Conservation (phyloP, 2,888 invertebrate species). For the Rosalia funebris region DNA sequence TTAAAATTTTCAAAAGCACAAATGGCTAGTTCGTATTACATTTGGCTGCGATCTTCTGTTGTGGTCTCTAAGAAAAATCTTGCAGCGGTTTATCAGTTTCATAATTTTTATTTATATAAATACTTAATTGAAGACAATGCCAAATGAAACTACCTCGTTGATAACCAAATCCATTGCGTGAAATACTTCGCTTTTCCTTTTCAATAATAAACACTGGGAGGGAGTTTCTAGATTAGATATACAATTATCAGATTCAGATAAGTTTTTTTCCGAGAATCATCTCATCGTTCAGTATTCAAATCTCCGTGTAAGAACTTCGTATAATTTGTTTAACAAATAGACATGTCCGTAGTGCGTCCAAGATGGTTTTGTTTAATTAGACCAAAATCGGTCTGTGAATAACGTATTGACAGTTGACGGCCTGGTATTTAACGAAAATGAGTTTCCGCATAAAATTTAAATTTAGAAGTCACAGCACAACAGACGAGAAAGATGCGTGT, state of each 20-base stretch:
- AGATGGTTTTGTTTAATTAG: background rate
- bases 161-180: too few species aligned
- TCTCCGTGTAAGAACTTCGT: background rate
- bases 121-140: too few species aligned
- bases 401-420: background rate
- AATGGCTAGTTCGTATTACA: too few species aligned
- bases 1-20: too few species aligned
- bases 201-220: background rate
- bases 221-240: background rate
- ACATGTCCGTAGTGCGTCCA: background rate
- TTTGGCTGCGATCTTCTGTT: too few species aligned
- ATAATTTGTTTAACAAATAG: background rate
- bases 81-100: too few species aligned
- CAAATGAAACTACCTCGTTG: too few species aligned
- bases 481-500: background rate
- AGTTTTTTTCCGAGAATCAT: background rate
- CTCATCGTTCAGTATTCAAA: background rate
- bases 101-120: too few species aligned
- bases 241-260: background rate
- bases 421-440: background rate
- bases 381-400: background rate
- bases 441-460: constrained; percentile 3
- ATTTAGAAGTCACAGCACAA: background rate
- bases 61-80: too few species aligned
- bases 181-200: background rate